These are phyloP conservation scores for Chionodraco myersi DNA, from an alignment of 2,113 vertebrate genomes.

Conservation along the genomic window DNA sequence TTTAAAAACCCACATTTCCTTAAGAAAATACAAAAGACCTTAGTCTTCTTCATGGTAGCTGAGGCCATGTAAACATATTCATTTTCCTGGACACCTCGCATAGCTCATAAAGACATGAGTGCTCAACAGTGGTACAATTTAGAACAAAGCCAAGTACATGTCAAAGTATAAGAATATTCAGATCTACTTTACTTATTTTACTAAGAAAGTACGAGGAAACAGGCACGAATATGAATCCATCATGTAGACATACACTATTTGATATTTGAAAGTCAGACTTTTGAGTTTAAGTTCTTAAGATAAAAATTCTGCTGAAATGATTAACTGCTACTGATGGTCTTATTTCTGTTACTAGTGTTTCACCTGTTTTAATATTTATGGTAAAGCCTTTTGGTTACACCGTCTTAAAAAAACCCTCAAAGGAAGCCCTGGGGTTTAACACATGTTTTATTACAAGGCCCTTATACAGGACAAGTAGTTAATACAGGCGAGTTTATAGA, in stretches of 20 bases:
- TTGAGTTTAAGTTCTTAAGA: background rate
- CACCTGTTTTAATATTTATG: background rate
- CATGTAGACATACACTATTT: background rate
- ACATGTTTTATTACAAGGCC: background rate
- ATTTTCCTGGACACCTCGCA: background rate
- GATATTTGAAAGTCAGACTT: background rate
- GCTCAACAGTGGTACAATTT: no score
- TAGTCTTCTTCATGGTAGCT: background rate
- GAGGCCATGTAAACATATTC: background rate
- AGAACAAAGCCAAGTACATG: background rate
- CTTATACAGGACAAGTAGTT: background rate
- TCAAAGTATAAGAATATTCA: background rate
- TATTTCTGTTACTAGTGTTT: background rate
- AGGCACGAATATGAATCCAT: background rate
- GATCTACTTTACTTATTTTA: constrained; percentile 1
- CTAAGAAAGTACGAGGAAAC: background rate
- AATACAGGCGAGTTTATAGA: background rate
- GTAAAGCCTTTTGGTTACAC: background rate
- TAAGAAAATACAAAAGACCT: background rate
- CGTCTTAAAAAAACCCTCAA: background rate
- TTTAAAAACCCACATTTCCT: background rate
- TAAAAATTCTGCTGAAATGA: background rate
- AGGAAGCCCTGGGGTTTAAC: background rate
- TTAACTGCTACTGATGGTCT: background rate
- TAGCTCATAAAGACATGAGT: no score